These are phyloP conservation scores for Pangasianodon hypophthalmus DNA, from an alignment of 2,113 vertebrate species.

Conservation along the genomic window DNA sequence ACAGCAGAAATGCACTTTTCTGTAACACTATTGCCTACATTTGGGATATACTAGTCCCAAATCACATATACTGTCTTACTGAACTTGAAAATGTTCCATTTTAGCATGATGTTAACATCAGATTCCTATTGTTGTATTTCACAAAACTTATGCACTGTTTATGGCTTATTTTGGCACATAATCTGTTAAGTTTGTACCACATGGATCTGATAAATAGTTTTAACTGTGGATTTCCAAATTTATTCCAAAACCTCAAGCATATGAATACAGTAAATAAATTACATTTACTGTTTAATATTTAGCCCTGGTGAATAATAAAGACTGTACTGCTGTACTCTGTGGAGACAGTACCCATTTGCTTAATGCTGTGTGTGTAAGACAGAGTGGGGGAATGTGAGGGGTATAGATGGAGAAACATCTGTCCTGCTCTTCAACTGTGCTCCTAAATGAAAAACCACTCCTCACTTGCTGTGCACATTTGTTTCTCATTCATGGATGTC, in stretches of 20 bases:
- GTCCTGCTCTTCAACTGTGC: constrained; percentile 38
- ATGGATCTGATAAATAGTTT: neutral
- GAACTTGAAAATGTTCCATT: neutral
- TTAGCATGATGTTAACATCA: neutral
- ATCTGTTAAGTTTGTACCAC: neutral
- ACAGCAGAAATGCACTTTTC: neutral
- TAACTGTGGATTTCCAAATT: neutral
- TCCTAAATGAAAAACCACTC: constrained; percentile 42
- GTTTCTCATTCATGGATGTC: constrained; percentile 46
- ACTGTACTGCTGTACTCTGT: neutral
- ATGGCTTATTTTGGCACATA: neutral
- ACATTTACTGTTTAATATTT: constrained; percentile 1
- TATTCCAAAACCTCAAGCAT: neutral
- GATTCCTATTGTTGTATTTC: neutral
- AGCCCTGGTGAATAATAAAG: constrained; percentile 3
- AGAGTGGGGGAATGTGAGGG: constrained; percentile 23
- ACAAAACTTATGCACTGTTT: neutral
- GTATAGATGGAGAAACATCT: constrained; percentile 50
- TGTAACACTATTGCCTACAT: neutral
- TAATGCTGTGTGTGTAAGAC: constrained; percentile 32
- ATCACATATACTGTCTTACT: neutral
- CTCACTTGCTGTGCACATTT: constrained; percentile 43
- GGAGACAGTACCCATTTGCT: constrained; percentile 19
- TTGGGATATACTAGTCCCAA: neutral
- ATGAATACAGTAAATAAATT: neutral